Conservation (phyloP, 2,113 vertebrate genomes). For the Eulemur rufifrons region DNA sequence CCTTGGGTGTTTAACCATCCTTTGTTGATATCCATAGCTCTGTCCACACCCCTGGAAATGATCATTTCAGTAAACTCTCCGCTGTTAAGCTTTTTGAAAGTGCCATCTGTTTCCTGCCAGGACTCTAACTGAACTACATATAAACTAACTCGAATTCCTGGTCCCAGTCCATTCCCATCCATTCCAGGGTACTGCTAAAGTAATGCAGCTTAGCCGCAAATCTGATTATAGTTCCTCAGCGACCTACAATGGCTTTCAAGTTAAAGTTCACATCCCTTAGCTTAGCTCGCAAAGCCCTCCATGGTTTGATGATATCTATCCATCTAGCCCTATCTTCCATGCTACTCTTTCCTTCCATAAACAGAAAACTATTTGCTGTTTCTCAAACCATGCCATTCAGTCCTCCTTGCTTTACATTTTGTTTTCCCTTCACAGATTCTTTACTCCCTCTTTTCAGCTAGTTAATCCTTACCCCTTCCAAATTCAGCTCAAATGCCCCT, state of each 20-base stretch:
- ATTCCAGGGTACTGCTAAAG: neutral
- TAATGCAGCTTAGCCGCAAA: slow-evolving; percentile 14
- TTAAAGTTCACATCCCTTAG: neutral
- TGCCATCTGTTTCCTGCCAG: slow-evolving; percentile 27
- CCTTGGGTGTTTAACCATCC: neutral
- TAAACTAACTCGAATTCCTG: neutral
- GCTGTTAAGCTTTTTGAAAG: neutral
- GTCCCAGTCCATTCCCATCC: neutral
- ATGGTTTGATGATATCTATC: neutral
- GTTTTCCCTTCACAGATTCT: neutral
- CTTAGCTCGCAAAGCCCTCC: neutral
- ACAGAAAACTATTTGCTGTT: neutral
- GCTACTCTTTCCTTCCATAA: neutral
- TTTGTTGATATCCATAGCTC: neutral
- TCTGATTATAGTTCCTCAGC: neutral
- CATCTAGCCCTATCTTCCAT: neutral
- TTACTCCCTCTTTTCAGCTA: neutral
- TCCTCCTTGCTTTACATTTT: neutral
- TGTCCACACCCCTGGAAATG: neutral
- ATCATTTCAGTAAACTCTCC: neutral
- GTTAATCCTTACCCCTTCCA: neutral
- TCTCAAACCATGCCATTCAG: neutral
- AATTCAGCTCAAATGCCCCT: neutral
- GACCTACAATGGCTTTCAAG: neutral
- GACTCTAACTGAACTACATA: neutral